A percentile compares a stretch with the other conserved stretches of the same genome.
Evolutionary conservation across 2,797 vertebrate species (phyloP).

Genomic region (Balearica regulorum): DNA sequence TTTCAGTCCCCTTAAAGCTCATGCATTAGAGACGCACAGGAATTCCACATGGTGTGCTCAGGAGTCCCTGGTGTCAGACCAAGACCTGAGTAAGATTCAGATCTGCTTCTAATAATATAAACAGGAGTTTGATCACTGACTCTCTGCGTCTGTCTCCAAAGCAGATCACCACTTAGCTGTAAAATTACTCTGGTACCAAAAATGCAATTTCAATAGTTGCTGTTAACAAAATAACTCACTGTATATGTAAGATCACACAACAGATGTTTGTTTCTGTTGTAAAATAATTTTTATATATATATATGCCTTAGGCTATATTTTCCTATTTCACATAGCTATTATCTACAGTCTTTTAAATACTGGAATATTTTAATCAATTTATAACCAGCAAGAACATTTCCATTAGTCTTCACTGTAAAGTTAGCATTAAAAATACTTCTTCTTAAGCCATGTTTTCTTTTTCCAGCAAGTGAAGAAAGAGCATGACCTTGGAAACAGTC

Average conservation of each 20-base stretch:
- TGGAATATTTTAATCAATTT: not conserved
- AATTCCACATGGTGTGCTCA: not conserved
- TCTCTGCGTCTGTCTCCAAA: not conserved
- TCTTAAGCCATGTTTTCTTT: conserved; percentile 58
- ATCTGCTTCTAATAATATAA: not conserved
- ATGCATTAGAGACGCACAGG: not conserved
- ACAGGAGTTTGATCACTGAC: not conserved
- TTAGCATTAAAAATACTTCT: not conserved
- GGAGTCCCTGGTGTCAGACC: not conserved
- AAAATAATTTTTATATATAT: not conserved
- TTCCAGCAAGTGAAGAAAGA: not conserved
- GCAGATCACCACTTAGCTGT: not conserved
- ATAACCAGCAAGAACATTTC: not conserved
- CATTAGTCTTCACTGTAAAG: not conserved
- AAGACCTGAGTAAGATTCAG: not conserved
- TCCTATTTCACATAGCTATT: not conserved
- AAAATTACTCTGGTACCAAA: not conserved
- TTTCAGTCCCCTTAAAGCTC: not conserved
- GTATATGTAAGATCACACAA: not conserved
- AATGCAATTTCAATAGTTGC: not conserved
- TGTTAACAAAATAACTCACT: not conserved
- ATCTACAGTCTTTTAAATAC: not conserved
- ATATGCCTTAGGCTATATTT: not conserved
- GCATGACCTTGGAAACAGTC: not conserved
- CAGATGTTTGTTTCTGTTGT: not conserved